Percentiles rank a stretch among this genome's conserved stretches.
Conservation (phyloP, 1,140 invertebrate species). For the Drosophila melanogaster region DNA sequence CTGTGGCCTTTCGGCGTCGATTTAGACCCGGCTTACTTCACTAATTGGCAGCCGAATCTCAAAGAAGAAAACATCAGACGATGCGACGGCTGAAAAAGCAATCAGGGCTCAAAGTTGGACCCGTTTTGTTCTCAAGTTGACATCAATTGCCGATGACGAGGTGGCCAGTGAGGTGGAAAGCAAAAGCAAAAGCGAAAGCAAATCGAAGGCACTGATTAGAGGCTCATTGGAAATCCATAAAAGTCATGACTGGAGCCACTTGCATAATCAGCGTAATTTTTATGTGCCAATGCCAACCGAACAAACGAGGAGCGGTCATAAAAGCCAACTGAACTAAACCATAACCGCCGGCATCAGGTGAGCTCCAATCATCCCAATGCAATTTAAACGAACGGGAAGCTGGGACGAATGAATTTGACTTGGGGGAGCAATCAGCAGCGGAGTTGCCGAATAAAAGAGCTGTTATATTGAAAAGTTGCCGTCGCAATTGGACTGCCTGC, state of each 20-base stretch:
- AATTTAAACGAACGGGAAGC: conserved; percentile 62
- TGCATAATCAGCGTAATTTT: conserved; percentile 68
- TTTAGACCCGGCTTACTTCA: conserved; percentile 33
- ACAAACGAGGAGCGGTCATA: conserved; percentile 24
- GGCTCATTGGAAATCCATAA: conserved; percentile 70
- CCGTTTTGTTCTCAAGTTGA: conserved; percentile 41
- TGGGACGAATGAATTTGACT: conserved; percentile 65
- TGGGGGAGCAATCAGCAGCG: conserved; percentile 73
- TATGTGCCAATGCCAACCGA: conserved; percentile 28
- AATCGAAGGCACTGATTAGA: conserved; percentile 51
- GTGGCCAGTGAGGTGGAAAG: conserved; percentile 24
- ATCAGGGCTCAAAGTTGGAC: conserved; percentile 53
- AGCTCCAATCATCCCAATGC: conserved; percentile 56
- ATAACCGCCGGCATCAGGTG: conserved; percentile 44
- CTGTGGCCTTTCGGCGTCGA: conserved; percentile 20
- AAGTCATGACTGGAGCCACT: conserved; percentile 36
- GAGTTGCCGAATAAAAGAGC: conserved; percentile 41
- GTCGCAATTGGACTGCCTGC: conserved; percentile 12
- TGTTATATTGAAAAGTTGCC: conserved; percentile 69
- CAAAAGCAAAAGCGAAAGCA: conserved; percentile 3
- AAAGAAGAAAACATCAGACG: conserved; percentile 27
- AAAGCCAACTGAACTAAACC: conserved; percentile 16
- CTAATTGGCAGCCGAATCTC: conserved; percentile 42
- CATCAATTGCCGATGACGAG: conserved; percentile 61
- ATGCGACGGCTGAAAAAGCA: conserved; percentile 38